Evolutionary conservation across 1,140 invertebrate genomes (phyloP).

Genomic region (Heliconius himera): DNA sequence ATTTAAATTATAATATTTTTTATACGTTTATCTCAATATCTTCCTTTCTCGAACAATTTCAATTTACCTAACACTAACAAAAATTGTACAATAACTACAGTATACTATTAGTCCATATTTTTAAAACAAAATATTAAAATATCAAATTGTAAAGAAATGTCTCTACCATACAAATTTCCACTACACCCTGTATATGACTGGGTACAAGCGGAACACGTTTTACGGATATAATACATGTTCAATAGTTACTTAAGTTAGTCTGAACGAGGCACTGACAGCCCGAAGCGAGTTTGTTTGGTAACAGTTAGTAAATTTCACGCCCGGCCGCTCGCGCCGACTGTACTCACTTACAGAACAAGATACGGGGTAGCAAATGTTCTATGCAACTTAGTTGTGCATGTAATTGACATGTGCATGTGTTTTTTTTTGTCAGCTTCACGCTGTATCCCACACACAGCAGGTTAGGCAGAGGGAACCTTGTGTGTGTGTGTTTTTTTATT

Average conservation of each 20-base stretch:
- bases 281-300: conserved; percentile 50
- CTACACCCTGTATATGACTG: background rate
- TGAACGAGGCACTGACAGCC: conserved; percentile 36
- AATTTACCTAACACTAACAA: background rate
- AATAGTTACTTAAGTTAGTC: conserved; percentile 20
- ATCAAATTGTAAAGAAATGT: background rate
- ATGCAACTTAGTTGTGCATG: conserved; percentile 27
- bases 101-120: background rate
- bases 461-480: too few species aligned
- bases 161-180: background rate
- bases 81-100: background rate
- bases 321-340: conserved; percentile 35
- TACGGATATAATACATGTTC: conserved; percentile 37
- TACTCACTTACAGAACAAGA: conserved; percentile 40
- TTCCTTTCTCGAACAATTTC: too few species aligned
- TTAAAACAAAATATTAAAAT: background rate
- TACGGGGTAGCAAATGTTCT: conserved; percentile 26
- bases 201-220: conserved; percentile 4
- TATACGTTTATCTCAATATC: too few species aligned
- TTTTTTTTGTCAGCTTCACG: background rate
- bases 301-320: conserved; percentile 53
- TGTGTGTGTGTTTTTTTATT: too few species aligned
- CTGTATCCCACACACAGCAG: too few species aligned
- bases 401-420: background rate
- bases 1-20: too few species aligned